A percentile compares a stretch with the other conserved stretches of the same genome.
Evolutionary conservation across 2,113 vertebrate genomes (phyloP).

Genomic region (Paedocypris sp.): DNA sequence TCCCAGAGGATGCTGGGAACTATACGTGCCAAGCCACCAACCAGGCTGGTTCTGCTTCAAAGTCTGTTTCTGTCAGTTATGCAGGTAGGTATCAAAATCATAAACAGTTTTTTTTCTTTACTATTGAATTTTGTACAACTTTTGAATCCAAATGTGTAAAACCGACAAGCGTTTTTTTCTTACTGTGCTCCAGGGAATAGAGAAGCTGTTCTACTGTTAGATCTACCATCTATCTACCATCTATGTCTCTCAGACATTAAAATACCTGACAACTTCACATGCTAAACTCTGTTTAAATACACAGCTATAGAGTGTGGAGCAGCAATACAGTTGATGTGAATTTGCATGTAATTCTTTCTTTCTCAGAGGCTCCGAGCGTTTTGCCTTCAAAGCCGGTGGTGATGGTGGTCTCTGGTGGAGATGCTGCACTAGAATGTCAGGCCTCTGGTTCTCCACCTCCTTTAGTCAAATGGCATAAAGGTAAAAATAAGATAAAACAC

Average conservation of each 20-base stretch:
- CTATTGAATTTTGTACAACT: too few relatives aligned
- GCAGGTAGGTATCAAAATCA: conserved; percentile 46
- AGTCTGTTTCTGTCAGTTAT: conserved; percentile 48
- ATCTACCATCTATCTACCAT: too few relatives aligned
- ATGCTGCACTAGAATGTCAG: conserved; percentile 67
- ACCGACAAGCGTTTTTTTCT: too few relatives aligned
- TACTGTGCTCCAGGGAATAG: too few relatives aligned
- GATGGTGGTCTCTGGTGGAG: conserved; percentile 59
- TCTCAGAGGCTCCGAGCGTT: conserved; percentile 64
- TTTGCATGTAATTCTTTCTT: not conserved
- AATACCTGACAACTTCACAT: too few relatives aligned
- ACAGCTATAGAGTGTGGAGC: too few relatives aligned
- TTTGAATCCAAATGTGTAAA: too few relatives aligned
- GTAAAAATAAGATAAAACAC: too few relatives aligned
- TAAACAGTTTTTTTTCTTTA: too few relatives aligned
- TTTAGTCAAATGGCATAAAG: conserved; percentile 77
- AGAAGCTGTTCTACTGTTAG: too few relatives aligned
- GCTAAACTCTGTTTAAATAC: too few relatives aligned
- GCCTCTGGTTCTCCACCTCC: conserved; percentile 64
- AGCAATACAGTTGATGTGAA: not conserved
- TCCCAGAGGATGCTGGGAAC: conserved; percentile 79
- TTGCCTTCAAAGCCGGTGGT: conserved; percentile 51
- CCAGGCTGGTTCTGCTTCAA: conserved; percentile 53
- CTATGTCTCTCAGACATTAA: too few relatives aligned
- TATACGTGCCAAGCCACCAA: conserved; percentile 78